Conservation (phyloP, 64 coral and sea anemone genomes). For the Pachyseris speciosa region DNA sequence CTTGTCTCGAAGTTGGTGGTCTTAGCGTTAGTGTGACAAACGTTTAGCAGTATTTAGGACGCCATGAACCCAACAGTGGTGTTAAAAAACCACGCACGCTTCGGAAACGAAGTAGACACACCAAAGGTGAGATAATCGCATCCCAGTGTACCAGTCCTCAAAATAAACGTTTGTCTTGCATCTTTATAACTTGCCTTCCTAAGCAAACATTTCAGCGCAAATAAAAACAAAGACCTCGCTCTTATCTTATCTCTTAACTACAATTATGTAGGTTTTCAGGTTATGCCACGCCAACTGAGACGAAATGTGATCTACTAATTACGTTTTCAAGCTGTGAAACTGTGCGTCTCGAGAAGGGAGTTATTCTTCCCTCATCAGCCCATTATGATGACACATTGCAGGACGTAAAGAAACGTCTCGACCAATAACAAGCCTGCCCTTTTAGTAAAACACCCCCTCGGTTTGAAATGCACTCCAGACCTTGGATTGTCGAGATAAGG, state of each 20-base stretch:
- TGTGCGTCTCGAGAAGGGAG: conserved; percentile 58
- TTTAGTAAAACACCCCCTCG: conserved; percentile 9
- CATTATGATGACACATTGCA: conserved; percentile 56
- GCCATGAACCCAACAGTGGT: background rate
- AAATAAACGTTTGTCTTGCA: conserved; percentile 17
- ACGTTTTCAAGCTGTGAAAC: conserved; percentile 62
- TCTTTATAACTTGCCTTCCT: background rate
- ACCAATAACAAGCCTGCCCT: conserved; percentile 56
- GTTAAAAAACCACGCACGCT: conserved; percentile 7
- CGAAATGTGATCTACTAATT: conserved; percentile 85
- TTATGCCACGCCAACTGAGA: conserved; percentile 48
- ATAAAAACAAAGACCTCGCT: conserved; percentile 11
- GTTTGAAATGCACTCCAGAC: conserved; percentile 41
- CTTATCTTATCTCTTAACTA: conserved; percentile 83
- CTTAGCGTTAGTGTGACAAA: background rate
- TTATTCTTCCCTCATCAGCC: conserved; percentile 65
- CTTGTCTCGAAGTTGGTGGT: conserved; percentile 26
- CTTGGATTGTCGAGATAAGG: conserved; percentile 36
- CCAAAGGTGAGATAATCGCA: background rate
- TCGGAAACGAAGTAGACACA: background rate
- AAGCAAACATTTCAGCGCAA: conserved; percentile 11
- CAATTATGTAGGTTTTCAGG: conserved; percentile 52
- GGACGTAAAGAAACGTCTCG: background rate
- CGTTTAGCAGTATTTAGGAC: conserved; percentile 36
- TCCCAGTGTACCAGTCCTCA: background rate